Evolutionary conservation across 2,113 vertebrate species (phyloP).

Genomic region (Nothocercus nigrocapillus): DNA sequence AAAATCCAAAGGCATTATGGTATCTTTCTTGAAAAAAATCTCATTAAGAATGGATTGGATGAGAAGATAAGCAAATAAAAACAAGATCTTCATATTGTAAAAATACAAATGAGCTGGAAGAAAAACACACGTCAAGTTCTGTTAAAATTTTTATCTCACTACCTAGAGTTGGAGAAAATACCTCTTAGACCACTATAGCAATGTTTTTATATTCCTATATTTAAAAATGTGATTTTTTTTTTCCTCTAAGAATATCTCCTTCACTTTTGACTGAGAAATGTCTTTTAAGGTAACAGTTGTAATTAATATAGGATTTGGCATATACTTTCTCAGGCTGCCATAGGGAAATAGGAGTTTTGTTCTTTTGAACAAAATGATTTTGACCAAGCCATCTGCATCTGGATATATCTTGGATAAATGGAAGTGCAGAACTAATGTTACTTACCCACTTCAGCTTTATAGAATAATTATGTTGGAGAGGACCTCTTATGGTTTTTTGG

Average conservation of each 20-base stretch:
- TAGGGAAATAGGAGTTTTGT: neutral
- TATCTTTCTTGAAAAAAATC: neutral
- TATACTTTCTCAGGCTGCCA: neutral
- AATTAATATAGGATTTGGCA: neutral
- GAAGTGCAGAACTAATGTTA: neutral
- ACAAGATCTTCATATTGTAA: neutral
- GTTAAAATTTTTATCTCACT: neutral
- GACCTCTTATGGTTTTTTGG: neutral
- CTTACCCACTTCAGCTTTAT: neutral
- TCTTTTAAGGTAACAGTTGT: neutral
- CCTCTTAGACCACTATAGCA: neutral
- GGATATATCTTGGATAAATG: neutral
- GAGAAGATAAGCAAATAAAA: neutral
- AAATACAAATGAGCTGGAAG: neutral
- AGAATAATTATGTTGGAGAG: neutral
- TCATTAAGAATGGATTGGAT: neutral
- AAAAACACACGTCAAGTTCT: neutral
- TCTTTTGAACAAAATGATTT: neutral
- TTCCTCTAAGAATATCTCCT: neutral
- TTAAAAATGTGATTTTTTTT: neutral
- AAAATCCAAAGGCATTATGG: neutral
- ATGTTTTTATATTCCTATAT: neutral
- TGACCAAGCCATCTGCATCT: neutral
- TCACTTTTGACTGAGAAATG: neutral
- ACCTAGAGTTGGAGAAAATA: neutral